These are phyloP conservation scores for Diacarnus erythraeanus DNA, from an alignment of 37 sponge, comb jelly and placozoan genomes.

Conservation along the genomic window DNA sequence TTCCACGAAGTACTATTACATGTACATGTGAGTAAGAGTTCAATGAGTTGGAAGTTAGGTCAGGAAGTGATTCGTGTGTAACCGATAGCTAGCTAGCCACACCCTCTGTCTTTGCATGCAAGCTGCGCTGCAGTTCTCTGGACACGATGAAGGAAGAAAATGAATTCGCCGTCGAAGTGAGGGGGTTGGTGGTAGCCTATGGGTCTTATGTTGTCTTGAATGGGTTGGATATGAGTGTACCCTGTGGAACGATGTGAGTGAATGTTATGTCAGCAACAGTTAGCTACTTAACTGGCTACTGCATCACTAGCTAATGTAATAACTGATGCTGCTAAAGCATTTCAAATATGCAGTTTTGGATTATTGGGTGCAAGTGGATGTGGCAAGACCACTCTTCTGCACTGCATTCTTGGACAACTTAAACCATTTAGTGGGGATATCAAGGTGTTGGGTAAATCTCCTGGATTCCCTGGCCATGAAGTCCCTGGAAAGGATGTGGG, in stretches of 20 bases:
- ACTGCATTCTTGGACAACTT: slow-evolving; percentile 80
- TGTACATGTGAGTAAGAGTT: no score
- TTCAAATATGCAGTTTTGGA: slow-evolving; percentile 59
- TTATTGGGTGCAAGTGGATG: slow-evolving; percentile 89
- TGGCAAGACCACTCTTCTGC: slow-evolving; percentile 89
- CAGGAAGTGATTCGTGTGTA: no score
- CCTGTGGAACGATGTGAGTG: slow-evolving; percentile 54
- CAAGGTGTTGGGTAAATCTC: slow-evolving; percentile 58
- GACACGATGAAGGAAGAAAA: no score
- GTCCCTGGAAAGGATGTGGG: slow-evolving; percentile 85
- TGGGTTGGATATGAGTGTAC: slow-evolving; percentile 59
- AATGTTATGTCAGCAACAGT: no score
- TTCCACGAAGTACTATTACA: no score
- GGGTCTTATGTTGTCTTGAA: slow-evolving; percentile 52
- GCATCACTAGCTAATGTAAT: no score
- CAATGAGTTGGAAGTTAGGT: no score
- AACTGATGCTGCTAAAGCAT: no score
- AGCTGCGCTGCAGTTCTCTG: no score
- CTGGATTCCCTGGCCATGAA: slow-evolving; percentile 54
- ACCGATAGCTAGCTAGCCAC: no score
- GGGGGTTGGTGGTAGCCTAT: slow-evolving; percentile 37
- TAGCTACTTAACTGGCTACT: no score
- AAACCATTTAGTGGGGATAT: slow-evolving; percentile 43
- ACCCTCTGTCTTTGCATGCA: no score
- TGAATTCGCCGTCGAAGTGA: slow-evolving; percentile 37